Conservation (phyloP, 1,140 invertebrate species). For the Pantala flavescens region DNA sequence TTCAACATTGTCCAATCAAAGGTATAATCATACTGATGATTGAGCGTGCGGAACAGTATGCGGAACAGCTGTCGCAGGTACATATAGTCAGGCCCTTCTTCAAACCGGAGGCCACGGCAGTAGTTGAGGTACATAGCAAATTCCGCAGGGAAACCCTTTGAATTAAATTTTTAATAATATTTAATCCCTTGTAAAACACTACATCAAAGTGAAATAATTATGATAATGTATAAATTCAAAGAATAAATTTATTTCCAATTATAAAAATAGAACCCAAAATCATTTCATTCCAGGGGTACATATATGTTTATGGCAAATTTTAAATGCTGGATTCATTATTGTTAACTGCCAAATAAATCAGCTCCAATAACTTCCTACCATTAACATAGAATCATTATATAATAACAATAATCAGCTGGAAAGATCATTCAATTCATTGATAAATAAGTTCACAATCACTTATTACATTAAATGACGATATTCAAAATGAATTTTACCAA, state of each 20-base stretch:
- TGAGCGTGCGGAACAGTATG: slow-evolving; percentile 96
- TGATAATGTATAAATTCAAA: background rate
- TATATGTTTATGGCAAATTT: too few relatives aligned
- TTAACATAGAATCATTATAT: too few relatives aligned
- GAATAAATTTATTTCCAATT: background rate
- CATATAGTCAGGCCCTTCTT: slow-evolving; percentile 96
- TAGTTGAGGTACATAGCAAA: slow-evolving; percentile 99
- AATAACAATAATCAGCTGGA: too few relatives aligned
- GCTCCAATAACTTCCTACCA: too few relatives aligned
- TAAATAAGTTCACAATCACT: too few relatives aligned
- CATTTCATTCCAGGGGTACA: too few relatives aligned
- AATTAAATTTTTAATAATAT: slow-evolving; percentile 18
- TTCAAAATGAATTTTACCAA: too few relatives aligned
- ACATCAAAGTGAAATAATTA: background rate
- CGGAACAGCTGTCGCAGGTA: slow-evolving; percentile 94
- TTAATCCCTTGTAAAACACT: background rate
- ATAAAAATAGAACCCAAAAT: slow-evolving; percentile 11
- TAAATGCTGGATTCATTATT: too few relatives aligned
- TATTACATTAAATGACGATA: too few relatives aligned
- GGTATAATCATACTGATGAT: slow-evolving; percentile 98
- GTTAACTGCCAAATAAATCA: too few relatives aligned
- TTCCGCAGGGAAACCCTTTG: slow-evolving; percentile 85
- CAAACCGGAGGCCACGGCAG: slow-evolving; percentile 87
- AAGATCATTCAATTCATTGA: too few relatives aligned
- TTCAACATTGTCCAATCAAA: slow-evolving; percentile 99